A percentile compares a stretch with the other conserved stretches of the same genome.
Evolutionary conservation across 1,140 invertebrate genomes (phyloP).

Genomic region (Lanistes nyassanus): DNA sequence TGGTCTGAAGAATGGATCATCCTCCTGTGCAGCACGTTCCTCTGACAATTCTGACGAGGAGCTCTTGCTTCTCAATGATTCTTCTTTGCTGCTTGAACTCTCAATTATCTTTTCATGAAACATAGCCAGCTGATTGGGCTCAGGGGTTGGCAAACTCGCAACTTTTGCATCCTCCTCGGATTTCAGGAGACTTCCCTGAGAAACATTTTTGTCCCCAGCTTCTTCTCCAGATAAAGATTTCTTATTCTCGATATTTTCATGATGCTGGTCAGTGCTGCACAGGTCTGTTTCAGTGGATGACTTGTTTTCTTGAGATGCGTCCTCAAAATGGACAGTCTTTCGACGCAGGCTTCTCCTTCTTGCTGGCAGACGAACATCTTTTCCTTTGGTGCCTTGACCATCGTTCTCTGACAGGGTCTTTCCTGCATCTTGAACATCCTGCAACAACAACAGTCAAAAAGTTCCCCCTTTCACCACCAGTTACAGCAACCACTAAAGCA

Average conservation of each 20-base stretch:
- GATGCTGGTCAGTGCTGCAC: neutral
- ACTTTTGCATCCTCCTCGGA: neutral
- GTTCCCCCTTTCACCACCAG: too few species aligned
- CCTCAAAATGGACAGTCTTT: conserved; percentile 17
- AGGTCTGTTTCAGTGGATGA: too few species aligned
- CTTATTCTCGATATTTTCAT: neutral
- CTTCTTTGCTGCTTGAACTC: conserved; percentile 19
- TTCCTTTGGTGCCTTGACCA: too few species aligned
- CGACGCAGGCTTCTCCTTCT: conserved; percentile 10
- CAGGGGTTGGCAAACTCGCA: neutral
- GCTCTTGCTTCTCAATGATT: neutral
- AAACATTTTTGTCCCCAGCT: neutral
- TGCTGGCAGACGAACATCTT: neutral
- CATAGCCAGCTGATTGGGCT: conserved; percentile 24
- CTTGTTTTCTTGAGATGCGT: neutral
- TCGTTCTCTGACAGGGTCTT: too few species aligned
- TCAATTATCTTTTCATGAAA: conserved; percentile 22
- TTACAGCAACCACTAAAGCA: too few species aligned
- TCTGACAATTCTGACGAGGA: conserved; percentile 13
- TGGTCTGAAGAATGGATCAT: conserved; percentile 25
- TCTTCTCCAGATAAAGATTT: neutral
- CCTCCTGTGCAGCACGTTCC: conserved; percentile 6
- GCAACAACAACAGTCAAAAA: too few species aligned
- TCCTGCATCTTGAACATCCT: too few species aligned
- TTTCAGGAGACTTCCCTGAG: neutral